phyloP scores from a whole-genome alignment of 1,140 invertebrate species.

The Drosophila equinoxialis region DNA sequence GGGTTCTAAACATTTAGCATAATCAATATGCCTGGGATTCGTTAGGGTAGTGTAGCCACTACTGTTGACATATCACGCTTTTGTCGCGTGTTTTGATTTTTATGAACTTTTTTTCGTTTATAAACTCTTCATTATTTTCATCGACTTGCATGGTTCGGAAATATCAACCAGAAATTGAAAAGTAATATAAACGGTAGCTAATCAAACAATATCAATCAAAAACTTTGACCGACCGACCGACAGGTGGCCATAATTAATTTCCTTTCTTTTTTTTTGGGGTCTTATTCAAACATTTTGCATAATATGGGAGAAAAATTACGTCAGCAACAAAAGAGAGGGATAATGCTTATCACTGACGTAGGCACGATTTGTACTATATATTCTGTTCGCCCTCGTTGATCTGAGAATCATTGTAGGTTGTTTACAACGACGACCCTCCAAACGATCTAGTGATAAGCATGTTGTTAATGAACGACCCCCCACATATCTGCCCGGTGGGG shows the following conservation, averaged over 20 bases:
- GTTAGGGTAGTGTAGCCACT: conserved; percentile 11
- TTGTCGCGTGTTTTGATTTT: conserved; percentile 47
- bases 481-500: neutral
- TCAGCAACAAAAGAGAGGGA: conserved; percentile 17
- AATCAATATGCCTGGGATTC: neutral
- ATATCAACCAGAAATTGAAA: conserved; percentile 1
- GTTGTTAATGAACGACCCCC: conserved; percentile 20
- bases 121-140: conserved; percentile 45
- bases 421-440: conserved; percentile 44
- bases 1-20: too few relatives aligned
- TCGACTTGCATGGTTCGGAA: conserved; percentile 39
- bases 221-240: neutral
- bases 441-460: conserved; percentile 42
- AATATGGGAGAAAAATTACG: conserved; percentile 32
- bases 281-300: conserved; percentile 15
- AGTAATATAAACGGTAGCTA: neutral
- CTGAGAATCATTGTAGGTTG: conserved; percentile 45
- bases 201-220: conserved; percentile 34
- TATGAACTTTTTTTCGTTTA: conserved; percentile 31
- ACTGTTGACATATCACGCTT: conserved; percentile 41
- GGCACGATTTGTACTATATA: conserved; percentile 22
- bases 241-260: conserved; percentile 50
- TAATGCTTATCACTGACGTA: conserved; percentile 59
- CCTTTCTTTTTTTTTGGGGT: conserved; percentile 17
- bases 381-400: conserved; percentile 26